Evolutionary conservation across 2,888 invertebrate genomes (phyloP), one percentile per base, ranked within the genome.

Genomic region (Brachypterus glaber): DNA sequence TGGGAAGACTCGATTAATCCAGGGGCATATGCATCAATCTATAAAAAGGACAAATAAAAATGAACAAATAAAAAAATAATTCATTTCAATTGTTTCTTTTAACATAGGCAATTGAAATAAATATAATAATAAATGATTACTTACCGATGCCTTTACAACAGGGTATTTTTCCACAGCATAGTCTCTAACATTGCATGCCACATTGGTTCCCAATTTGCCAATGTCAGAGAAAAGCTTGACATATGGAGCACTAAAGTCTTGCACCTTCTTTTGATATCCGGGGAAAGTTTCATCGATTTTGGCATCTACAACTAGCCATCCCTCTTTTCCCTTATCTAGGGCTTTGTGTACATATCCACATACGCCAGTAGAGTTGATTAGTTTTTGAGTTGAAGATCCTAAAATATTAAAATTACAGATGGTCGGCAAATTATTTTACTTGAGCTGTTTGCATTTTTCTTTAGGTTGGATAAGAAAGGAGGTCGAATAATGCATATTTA

Each of bases 11-110:
- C 74, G 14, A 82, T 59, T 41, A 82, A 62, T n/a, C 84, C 83
- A 1, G 85, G 85, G 7, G 76, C 75, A 55, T 84, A 82, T 43
- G 76, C 66, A 35, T 85, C 83, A 51, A 85, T 71, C 77, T 78
- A 52, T 18, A 51, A 47, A 57, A 34, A 45, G 41, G 41, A 33
- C 37, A 44, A 39, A 41, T 26, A 39, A 41, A 33, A 33, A n/a
- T n/a, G n/a, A n/a, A n/a, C n/a, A n/a, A n/a, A n/a, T n/a, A n/a
- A n/a, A n/a, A n/a, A n/a, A n/a, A n/a, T n/a, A n/a, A n/a, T n/a
- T n/a, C n/a, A n/a, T n/a, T n/a, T n/a, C n/a, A n/a, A n/a, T n/a
- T n/a, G n/a, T n/a, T n/a, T n/a, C n/a, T n/a, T n/a, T n/a, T n/a
- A n/a, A n/a, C n/a, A n/a, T n/a, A n/a, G n/a, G n/a, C n/a, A n/a